phyloP scores from a whole-genome alignment of 1,140 invertebrate species.

The Drosophila gunungcola region DNA sequence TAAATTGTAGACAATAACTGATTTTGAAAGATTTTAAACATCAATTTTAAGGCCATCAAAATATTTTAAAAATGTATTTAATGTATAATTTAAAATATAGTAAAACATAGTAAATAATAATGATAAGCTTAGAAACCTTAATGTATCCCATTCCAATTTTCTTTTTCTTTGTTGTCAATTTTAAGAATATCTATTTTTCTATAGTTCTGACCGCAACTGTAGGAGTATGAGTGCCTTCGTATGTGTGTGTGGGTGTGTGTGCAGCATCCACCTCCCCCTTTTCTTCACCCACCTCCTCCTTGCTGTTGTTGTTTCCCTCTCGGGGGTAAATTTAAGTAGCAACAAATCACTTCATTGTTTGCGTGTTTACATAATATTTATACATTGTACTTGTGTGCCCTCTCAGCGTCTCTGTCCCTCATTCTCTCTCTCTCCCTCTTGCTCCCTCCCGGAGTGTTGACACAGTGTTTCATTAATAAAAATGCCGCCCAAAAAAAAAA shows the following conservation, averaged over 20 bases:
- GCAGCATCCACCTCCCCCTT: slow-evolving; percentile 31
- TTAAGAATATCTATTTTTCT: not conserved
- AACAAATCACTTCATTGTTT: slow-evolving; percentile 83
- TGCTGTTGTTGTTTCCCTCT: slow-evolving; percentile 47
- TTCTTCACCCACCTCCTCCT: not conserved
- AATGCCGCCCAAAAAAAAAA: slow-evolving; percentile 45
- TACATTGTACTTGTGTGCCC: slow-evolving; percentile 63
- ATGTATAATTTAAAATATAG: too few species aligned
- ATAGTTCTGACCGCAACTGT: slow-evolving; percentile 9
- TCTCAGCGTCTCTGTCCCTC: not conserved
- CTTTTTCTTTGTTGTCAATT: not conserved
- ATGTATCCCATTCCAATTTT: too few species aligned
- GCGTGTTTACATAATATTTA: slow-evolving; percentile 83
- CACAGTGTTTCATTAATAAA: slow-evolving; percentile 77
- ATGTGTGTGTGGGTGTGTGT: slow-evolving; percentile 22
- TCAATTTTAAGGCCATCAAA: too few species aligned
- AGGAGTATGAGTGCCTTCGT: not conserved
- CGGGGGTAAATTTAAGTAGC: slow-evolving; percentile 79
- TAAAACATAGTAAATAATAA: too few species aligned
- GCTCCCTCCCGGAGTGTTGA: slow-evolving; percentile 15
- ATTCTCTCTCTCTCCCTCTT: not conserved
- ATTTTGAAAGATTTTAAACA: too few species aligned
- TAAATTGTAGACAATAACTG: too few species aligned
- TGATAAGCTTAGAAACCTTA: too few species aligned
- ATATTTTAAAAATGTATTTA: too few species aligned